phyloP scores from a whole-genome alignment of 2,888 invertebrate genomes.

The Eledona agricola region DNA sequence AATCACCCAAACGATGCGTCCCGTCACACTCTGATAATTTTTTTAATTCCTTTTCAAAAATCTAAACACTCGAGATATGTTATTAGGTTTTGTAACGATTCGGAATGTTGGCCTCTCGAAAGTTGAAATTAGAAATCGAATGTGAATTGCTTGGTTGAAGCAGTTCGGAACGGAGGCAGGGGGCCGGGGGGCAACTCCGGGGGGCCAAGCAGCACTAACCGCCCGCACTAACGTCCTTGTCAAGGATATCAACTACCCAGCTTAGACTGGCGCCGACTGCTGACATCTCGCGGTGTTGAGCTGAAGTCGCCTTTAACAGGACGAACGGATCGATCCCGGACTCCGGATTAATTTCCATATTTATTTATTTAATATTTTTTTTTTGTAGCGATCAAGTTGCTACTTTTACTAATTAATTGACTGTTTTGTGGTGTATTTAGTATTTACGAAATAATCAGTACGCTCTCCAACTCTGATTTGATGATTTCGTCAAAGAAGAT shows the following conservation, averaged over 20 bases:
- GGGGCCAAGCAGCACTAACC: slow-evolving; percentile 41
- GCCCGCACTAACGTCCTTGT: slow-evolving; percentile 58
- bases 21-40: slow-evolving; percentile 21
- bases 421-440: no score
- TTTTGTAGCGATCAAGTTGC: no score
- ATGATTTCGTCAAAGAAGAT: no score
- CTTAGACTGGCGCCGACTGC: slow-evolving; percentile 5
- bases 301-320: slow-evolving; percentile 3
- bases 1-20: slow-evolving; percentile 1
- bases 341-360: no score
- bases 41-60: no score
- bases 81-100: slow-evolving; percentile 47
- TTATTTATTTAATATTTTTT: no score
- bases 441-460: no score
- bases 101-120: slow-evolving; percentile 47
- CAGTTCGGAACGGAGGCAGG: slow-evolving; percentile 41
- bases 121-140: slow-evolving; percentile 49
- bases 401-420: no score
- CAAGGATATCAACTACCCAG: slow-evolving; percentile 56
- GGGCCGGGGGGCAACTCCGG: slow-evolving; percentile 33
- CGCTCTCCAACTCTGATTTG: no score
- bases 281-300: slow-evolving; percentile 17
- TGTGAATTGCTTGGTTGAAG: slow-evolving; percentile 44
- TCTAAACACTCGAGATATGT: no score
- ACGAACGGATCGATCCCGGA: no score